Base-by-base conservation (phyloP, 1,140 invertebrate genomes). In the Sitophilus oryzae region DNA sequence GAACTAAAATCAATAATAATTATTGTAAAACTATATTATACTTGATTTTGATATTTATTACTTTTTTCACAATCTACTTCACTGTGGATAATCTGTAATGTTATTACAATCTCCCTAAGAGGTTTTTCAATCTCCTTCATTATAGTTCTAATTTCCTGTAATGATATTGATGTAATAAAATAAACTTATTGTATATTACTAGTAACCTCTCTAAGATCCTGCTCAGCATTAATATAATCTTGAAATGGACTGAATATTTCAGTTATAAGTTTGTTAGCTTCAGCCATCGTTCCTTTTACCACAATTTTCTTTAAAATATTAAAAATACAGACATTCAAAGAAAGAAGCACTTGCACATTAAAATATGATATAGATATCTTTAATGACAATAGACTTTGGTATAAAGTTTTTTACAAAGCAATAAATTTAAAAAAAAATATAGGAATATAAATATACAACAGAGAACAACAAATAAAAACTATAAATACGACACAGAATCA, bases 11-110 rank as follows among this genome's bases (percentile, higher is more conserved):
- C 66, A 67, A 25, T 22, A 49, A 25, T 35, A 22, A 20, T 20
- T 8, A 15, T 34, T n/a, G 19, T 23, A 11, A 19, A 11, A 10
- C n/a, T n/a, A 15, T 16, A 38, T 19, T 49, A 1, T 35, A 2
- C 19, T 21, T 14, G 21, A 16, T 14, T 47, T 8, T 14, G 8
- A 18, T n/a, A 4, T 38, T 42, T 9, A 10, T 35, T 67, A 77
- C 82, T 77, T 68, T 83, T 76, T 71, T 78, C 73, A 66, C 34
- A 73, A 51, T 75, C 69, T 58, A 70, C 68, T 47, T 80, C 76
- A 55, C 82, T 80, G 64, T 90, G 87, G 56, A 90, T 86, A 34
- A 79, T 75, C 71, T 89, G 86, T n/a, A 90, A 66, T 48, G 77
- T 72, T 51, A 83, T 84, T 21, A 79, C 67, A 35, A 88, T 82